Base-by-base conservation (phyloP, 1,140 invertebrate species). In the Mactra quadrangularis region DNA sequence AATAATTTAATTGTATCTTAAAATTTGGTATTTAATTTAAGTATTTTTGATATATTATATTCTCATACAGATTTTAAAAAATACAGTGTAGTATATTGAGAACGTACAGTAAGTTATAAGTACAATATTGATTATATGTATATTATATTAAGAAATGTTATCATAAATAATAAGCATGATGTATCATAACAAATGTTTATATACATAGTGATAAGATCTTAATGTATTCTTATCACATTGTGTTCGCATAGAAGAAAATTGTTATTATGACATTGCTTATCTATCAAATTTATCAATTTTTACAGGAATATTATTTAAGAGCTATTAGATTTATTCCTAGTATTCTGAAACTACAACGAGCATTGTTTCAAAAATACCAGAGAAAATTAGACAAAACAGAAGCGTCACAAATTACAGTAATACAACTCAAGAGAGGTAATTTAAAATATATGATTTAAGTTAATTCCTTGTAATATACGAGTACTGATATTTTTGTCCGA, bases 311-410 rank as follows among this genome's bases (percentile, higher is more conserved):
- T 25, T 60, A 85, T 41, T 62, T 91, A 9, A 59, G 86, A 77
- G 87, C 86, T 13, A 53, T 90, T 17, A 81, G 85, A 31, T 86
- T 79, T 53, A 59, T 91, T 72, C 90, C 90, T 6, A 86, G 83
- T 60, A 90, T 91, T 41, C 6, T 91, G n/a, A 66, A 59, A 19
- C 82, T 89, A 9, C 90, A 90, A 50, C 74, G 55, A 35, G 52
- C 83, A 6, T 57, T 91, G 64, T 83, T 88, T 33, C 74, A 86
- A 55, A 79, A 85, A 64, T 89, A 83, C 66, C 82, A 85, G 27
- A 75, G 87, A n/a, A 86, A 79, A 47, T 74, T 91, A 41, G 86
- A 87, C 82, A 84, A 83, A 59, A 83, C 77, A 19, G 87, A 89
- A 60, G 89, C 88, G 13, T 74, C 64, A 22, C 70, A 50, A 19